Percentiles rank a stretch among this genome's conserved stretches.
Conservation (phyloP, 2,888 invertebrate genomes). For the Lysandra coridon region DNA sequence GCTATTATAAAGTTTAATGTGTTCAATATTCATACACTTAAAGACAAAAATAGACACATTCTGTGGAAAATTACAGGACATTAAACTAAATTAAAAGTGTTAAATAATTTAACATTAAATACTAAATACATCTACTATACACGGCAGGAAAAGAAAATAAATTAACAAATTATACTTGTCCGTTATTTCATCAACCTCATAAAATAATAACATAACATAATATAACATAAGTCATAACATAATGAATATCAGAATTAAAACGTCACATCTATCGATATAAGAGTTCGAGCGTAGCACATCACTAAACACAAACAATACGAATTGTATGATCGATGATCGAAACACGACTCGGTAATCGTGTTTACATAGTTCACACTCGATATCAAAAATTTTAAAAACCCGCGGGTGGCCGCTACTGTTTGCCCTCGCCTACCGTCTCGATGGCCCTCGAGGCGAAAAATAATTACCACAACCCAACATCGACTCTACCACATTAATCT, state of each 20-base stretch:
- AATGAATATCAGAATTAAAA: background rate
- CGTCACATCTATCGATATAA: background rate
- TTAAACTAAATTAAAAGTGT: background rate
- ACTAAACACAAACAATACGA: slow-evolving; percentile 57
- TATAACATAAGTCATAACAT: too few species aligned
- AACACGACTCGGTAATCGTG: slow-evolving; percentile 63
- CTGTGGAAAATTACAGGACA: background rate
- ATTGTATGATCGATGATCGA: slow-evolving; percentile 65
- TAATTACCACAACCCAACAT: background rate
- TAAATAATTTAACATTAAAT: background rate
- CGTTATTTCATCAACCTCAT: too few species aligned
- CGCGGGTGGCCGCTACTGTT: slow-evolving; percentile 77
- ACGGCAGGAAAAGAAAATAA: too few species aligned
- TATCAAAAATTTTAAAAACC: slow-evolving; percentile 60
- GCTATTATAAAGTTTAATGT: background rate
- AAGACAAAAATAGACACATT: background rate
- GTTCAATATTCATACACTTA: background rate
- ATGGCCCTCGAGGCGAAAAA: slow-evolving; percentile 47
- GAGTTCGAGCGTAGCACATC: slow-evolving; percentile 41
- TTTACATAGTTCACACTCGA: slow-evolving; percentile 68
- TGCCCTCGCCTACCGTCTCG: slow-evolving; percentile 63
- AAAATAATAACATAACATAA: too few species aligned
- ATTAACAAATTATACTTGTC: too few species aligned
- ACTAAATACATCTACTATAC: background rate
- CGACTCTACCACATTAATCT: background rate